Evolutionary conservation across 2,113 vertebrate genomes (phyloP).

Genomic region (Centropristis striata): DNA sequence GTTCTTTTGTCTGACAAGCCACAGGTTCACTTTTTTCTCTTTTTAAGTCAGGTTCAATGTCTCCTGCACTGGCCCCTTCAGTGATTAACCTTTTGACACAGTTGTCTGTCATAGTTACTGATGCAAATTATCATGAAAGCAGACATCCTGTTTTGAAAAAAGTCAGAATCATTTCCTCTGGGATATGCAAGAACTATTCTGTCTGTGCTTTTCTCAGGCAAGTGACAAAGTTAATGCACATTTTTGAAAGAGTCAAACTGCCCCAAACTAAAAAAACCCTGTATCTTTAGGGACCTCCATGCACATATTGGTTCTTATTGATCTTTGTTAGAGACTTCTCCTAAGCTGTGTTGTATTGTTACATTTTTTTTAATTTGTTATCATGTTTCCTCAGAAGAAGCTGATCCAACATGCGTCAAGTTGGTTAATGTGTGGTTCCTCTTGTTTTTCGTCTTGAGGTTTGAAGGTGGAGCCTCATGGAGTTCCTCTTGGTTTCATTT

Average conservation of each 20-base stretch:
- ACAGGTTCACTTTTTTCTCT: background rate
- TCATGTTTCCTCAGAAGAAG: background rate
- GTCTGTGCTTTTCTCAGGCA: background rate
- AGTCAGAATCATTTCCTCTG: constrained; percentile 29
- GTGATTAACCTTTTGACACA: accelerated
- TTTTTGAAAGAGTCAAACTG: background rate
- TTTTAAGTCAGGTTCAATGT: background rate
- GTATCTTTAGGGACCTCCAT: background rate
- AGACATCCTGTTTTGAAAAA: constrained; percentile 16
- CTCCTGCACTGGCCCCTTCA: background rate
- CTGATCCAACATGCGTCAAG: background rate
- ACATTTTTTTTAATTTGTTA: background rate
- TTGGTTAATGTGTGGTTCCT: constrained; percentile 35
- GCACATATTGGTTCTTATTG: background rate
- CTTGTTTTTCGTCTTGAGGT: constrained; percentile 45
- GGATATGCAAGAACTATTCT: constrained; percentile 12
- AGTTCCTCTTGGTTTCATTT: constrained; percentile 71
- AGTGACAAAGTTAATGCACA: constrained; percentile 25
- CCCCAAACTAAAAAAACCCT: too few species aligned
- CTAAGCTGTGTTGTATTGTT: background rate
- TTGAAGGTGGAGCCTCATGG: constrained; percentile 71
- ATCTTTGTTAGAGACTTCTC: background rate
- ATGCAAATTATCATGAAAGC: constrained; percentile 13
- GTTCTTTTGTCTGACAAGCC: background rate
- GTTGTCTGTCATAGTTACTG: background rate